Base-by-base conservation (phyloP, 1,140 invertebrate species). In the Tetranychus urticae region DNA sequence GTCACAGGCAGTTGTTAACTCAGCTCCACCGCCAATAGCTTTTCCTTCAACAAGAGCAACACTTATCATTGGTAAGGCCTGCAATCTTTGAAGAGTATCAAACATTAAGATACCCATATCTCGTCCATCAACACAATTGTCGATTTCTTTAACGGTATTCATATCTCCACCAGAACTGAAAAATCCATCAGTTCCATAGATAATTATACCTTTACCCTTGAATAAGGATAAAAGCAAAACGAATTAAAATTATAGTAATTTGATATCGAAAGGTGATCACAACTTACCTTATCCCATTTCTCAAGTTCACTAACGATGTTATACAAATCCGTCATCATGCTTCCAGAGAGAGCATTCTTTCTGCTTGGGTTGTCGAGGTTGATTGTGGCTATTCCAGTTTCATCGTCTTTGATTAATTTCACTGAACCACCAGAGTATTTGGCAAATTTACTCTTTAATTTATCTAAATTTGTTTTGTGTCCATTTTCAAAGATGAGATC, bases 121-220 rank as follows among this genome's bases (percentile, higher is more conserved):
- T 5, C 66, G 68, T 1, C 77, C 79, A 54, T 69, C 69, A 23
- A 70, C 65, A 7, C 68, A 62, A 42, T 68, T 71, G 13, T 60
- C 64, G 33, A 70, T 72, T 57, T 69, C 59, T 64, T 67, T 69
- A 0, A 77, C 76, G 48, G 76, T 73, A 8, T 75, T 70, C 13
- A 81, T 66, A 67, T 81, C 78, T n/a, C 75, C 78, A 23, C 80
- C 80, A 3, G 80, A 78, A 68, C 78, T 80, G 67, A 81, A 81
- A 33, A 72, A 73, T 13, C 68, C 68, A 3, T 71, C 74, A 23
- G 68, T 64, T 0, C 77, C 77, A 59, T 70, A 68, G 4, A 81
- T 23, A 12, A 81, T 69, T 1, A 80, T 61, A 13, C 74, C 79
- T 72, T 78, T 79, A 7, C 79, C 79, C n/a, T 46, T 5, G 23